A percentile compares a stretch with the other conserved stretches of the same genome.
Evolutionary conservation across 1,140 invertebrate genomes (phyloP).

Genomic region (Scaptodrosophila lebanonensis): DNA sequence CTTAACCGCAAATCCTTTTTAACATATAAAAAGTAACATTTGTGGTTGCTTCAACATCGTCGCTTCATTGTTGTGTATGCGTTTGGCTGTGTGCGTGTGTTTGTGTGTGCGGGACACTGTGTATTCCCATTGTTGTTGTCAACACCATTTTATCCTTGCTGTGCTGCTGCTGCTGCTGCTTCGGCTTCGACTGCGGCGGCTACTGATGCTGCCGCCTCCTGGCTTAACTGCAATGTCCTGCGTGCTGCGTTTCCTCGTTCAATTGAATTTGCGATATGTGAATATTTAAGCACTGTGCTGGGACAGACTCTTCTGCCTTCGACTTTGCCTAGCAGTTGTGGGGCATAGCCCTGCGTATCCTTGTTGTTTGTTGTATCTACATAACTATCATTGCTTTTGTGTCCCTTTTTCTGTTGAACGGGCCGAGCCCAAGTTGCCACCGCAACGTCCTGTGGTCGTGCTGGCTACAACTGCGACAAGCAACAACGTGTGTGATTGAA

Average conservation of each 20-base stretch:
- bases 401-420: background rate
- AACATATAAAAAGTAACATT: constrained; percentile 75
- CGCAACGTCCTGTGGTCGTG: no score
- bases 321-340: background rate
- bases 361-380: constrained; percentile 43
- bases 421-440: background rate
- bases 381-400: constrained; percentile 63
- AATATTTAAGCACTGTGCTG: constrained; percentile 72
- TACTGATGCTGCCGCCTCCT: constrained; percentile 18
- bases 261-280: constrained; percentile 76
- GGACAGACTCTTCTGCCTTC: constrained; percentile 29
- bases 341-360: background rate
- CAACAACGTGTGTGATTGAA: constrained; percentile 56
- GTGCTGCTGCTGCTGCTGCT: no score
- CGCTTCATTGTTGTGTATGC: constrained; percentile 3
- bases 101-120: constrained; percentile 12
- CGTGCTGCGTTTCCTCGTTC: constrained; percentile 59
- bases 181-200: constrained; percentile 49
- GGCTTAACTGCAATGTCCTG: constrained; percentile 56
- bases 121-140: constrained; percentile 73
- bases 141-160: constrained; percentile 69
- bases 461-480: no score
- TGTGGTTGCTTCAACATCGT: constrained; percentile 24
- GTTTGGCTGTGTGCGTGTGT: constrained; percentile 1
- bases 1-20: constrained; percentile 75